Evolutionary conservation across 2,888 invertebrate genomes (phyloP).

Genomic region (Nomada hirtipes): DNA sequence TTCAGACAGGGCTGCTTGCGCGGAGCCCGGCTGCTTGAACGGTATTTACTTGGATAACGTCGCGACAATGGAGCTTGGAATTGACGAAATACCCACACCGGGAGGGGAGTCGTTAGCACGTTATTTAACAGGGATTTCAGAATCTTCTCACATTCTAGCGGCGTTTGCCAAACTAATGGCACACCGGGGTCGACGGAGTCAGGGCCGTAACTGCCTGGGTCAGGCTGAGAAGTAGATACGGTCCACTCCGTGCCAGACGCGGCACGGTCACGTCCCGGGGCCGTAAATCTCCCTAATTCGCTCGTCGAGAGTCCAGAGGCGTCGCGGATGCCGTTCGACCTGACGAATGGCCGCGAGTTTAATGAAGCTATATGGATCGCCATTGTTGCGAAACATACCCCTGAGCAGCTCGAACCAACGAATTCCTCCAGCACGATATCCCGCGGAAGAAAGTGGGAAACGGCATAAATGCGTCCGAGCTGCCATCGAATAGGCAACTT

Average conservation of each 20-base stretch:
- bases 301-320: constrained; percentile 75
- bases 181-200: constrained; percentile 49
- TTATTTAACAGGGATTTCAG: neutral
- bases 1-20: neutral
- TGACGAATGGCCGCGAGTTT: constrained; percentile 71
- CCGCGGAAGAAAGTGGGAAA: neutral
- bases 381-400: constrained; percentile 68
- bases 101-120: neutral
- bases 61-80: neutral
- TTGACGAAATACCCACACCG: neutral
- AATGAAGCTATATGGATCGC: constrained; percentile 73
- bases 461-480: constrained; percentile 5
- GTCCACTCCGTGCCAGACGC: constrained; percentile 67
- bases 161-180: neutral
- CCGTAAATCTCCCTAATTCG: constrained; percentile 80
- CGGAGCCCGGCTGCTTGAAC: neutral
- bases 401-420: constrained; percentile 33
- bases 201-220: constrained; percentile 55
- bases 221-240: constrained; percentile 70
- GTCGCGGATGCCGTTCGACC: constrained; percentile 70
- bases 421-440: constrained; percentile 30
- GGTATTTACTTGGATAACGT: neutral
- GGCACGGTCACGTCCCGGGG: constrained; percentile 75
- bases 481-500: constrained; percentile 39
- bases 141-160: constrained; percentile 27